Evolutionary conservation across 64 coral and sea anemone genomes (phyloP).

Genomic region (Stichodactyla mertensii): DNA sequence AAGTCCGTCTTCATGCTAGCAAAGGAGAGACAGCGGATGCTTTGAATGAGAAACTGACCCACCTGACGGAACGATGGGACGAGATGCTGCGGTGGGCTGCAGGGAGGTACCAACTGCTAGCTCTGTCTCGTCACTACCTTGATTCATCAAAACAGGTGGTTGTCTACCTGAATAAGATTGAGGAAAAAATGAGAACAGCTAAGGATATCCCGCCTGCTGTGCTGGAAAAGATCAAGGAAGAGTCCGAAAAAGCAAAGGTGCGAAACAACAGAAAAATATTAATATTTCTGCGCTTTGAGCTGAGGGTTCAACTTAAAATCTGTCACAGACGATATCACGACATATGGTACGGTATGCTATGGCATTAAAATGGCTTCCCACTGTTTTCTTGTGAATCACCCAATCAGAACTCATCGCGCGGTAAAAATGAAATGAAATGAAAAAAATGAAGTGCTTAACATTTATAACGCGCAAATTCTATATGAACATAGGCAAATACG

Average conservation of each 20-base stretch:
- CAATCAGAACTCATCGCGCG: too few species aligned
- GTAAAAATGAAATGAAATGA: too few species aligned
- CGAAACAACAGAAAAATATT: neutral
- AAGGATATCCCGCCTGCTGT: constrained; percentile 83
- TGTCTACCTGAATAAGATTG: constrained; percentile 88
- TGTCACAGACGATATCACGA: too few species aligned
- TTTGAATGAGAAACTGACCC: constrained; percentile 68
- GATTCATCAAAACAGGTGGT: constrained; percentile 84
- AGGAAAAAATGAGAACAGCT: constrained; percentile 76
- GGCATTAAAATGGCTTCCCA: too few species aligned
- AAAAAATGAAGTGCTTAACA: too few species aligned
- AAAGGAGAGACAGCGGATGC: constrained; percentile 58
- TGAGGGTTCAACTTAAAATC: too few species aligned
- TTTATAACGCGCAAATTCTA: too few species aligned
- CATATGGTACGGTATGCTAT: too few species aligned
- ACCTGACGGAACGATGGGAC: constrained; percentile 89
- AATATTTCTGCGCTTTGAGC: neutral
- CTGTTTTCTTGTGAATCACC: too few species aligned
- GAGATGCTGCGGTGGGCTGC: constrained; percentile 97
- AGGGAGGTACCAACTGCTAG: constrained; percentile 86
- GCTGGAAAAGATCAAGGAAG: constrained; percentile 81
- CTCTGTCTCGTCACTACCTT: constrained; percentile 78
- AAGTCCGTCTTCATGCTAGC: constrained; percentile 63
- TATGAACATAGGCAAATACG: too few species aligned
- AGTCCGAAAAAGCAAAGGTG: constrained; percentile 88